Evolutionary conservation across 1,140 invertebrate species (phyloP), one percentile per base, ranked within the genome.

Genomic region (Drosophila nigromelanica): DNA sequence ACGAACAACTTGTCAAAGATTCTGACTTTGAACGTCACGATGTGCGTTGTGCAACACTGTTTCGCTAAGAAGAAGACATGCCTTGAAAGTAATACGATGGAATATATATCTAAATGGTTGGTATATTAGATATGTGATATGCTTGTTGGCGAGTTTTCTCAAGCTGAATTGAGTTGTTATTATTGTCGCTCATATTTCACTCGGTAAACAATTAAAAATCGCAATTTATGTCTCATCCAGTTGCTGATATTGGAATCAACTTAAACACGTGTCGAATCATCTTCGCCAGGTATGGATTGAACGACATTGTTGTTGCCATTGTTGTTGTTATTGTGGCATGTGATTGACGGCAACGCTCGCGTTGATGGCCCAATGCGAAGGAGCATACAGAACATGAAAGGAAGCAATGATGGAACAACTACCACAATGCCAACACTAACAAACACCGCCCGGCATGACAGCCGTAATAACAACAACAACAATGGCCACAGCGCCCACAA

Each of bases 351-450:
- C 60, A 4, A 15, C 37, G 55, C 48, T 54, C 15, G 45, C 51
- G 63, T 66, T 67, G 54, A 50, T 69, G 54, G 33, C 35, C 60
- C 51, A 58, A 14, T 35, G 40, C 60, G 59, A 27, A 33, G 55
- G 55, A 61, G 73, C 55, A 60, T 60, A 37, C 50, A 40, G 47
- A 70, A 54, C 37, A 54, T 60, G 61, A 61, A 54, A 56, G 75
- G 54, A 74, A 70, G 71, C 66, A 77, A 74, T 73, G 73, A 61
- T 54, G 73, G 39, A 33, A 35, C 39, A 61, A 68, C 67, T 55
- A 70, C 60, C 51, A 66, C 56, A 68, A 68, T 59, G 63, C 11
- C 33, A 54, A 33, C 50, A 40, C 14, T 27, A 60, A 59, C 59
- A 63, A 55, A 73, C 66, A 61, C 43, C 42, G 35, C n/a, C 30